Base-by-base conservation (phyloP, 2,113 vertebrate genomes). In the Meles meles region DNA sequence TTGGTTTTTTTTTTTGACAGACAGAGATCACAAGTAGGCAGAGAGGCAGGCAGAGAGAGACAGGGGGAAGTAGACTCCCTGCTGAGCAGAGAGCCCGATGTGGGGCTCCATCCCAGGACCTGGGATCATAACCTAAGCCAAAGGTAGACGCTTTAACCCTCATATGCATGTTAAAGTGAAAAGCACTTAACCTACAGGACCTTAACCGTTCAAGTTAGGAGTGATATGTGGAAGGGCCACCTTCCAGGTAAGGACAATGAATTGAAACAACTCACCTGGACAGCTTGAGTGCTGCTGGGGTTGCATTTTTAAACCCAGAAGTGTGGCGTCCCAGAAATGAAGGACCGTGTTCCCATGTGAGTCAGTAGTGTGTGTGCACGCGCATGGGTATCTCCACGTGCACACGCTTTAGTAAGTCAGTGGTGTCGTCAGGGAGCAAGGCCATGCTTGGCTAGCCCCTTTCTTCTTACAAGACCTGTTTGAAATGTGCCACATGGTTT, bases 361-460 rank as follows among this genome's bases (percentile, higher is more conserved):
- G 72, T 63, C 23, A 31, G 9, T 18, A 1, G 5, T 14, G 7
- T 10, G 25, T 21, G 76, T 42, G 37, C 7, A 2, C 11, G 5
- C 3, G 4, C 21, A 4, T 76, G 29, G 25, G 25, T 10, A 7
- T 6, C 6, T 21, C 13, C 5, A 1, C 6, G 21, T 4, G 1
- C 31, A 34, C 5, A 20, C 5, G 8, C 20, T 55, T 86, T 20
- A 44, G 12, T 2, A 7, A 7, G 77, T 49, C 57, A 7, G 25
- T 80, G 6, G 39, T n/a, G 11, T 63, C 42, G 44, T 37, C 29
- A 7, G 34, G 15, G 47, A 82, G 37, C n/a, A 49, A 82, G 42
- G 55, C 61, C 61, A 34, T 23, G 14, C 27, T 31, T 89, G 15
- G 25, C 39, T 31, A 25, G n/a, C 39, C 49, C 59, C 69, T 29